Evolutionary conservation across 2,797 vertebrate genomes (phyloP), one percentile per base, ranked within the genome.

Genomic region (Threskiornis aethiopicus): DNA sequence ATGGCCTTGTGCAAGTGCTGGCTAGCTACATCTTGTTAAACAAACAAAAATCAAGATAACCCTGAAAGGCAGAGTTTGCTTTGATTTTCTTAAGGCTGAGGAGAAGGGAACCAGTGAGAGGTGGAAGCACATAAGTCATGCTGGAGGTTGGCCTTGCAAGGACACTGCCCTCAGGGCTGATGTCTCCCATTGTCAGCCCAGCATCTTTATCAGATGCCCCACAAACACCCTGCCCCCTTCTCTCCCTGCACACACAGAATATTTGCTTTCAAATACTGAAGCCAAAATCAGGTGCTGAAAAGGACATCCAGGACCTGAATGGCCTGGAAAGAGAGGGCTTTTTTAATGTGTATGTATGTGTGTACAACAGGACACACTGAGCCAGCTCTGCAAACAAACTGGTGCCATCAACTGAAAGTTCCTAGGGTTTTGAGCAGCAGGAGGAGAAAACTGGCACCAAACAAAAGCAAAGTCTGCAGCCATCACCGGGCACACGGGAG

Each of bases 401-500:
- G 26, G 26, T 81, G 77, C 44, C 44, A 64, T 80, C 47, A 37
- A 3, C 69, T 52, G 47, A 10, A 86, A 62, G 35, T 28, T 73
- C 52, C 51, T 76, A 58, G 55, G 58, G 31, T 29, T 84, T 84
- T 52, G 70, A 82, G 85, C 59, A 73, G 39, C 59, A 64, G 55
- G 29, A 57, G 28, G 25, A n/a, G 13, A 64, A 87, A 94, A 28
- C 22, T 28, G 58, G 37, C 42, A 71, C 54, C 0, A 2, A 69
- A 46, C 25, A 28, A 46, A 62, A 58, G 59, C 71, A 42, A 78
- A 89, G 42, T 39, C 58, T 64, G 18, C 37, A 44, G 72, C 54
- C 13, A 47, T 47, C 0, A 0, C 24, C 22, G 37, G 71, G 49
- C 70, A 75, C 70, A 29, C 0, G 0, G 33, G 54, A 65, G 33